Evolutionary conservation across 2,797 vertebrate species (phyloP).

Genomic region (Periparus ater): DNA sequence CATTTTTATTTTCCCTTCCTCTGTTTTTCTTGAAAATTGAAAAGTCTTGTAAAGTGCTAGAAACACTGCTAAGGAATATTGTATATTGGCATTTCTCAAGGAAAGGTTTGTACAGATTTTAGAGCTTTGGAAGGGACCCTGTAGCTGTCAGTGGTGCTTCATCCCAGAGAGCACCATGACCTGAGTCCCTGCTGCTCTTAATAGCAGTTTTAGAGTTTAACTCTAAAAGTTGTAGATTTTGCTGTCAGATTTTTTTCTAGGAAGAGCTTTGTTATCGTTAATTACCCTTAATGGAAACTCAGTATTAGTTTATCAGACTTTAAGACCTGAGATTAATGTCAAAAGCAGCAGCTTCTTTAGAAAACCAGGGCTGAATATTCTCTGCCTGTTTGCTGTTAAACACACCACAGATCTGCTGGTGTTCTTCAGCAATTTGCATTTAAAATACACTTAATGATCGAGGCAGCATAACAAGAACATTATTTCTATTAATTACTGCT

Average conservation of each 20-base stretch:
- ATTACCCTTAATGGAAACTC: background rate
- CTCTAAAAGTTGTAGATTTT: background rate
- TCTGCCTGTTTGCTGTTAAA: background rate
- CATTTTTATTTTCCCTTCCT: background rate
- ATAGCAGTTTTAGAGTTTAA: background rate
- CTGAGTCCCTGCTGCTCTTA: background rate
- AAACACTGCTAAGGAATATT: background rate
- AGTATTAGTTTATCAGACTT: background rate
- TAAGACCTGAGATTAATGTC: background rate
- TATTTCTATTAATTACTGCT: background rate
- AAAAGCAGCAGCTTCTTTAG: background rate
- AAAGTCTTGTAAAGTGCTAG: background rate
- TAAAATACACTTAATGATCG: background rate
- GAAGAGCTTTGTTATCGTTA: background rate
- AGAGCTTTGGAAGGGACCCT: background rate
- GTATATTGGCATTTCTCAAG: background rate
- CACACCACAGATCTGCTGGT: background rate
- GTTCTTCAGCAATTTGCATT: background rate
- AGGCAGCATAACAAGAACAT: background rate
- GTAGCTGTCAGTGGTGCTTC: background rate
- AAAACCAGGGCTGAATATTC: background rate
- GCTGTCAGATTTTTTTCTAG: background rate
- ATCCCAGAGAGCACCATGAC: background rate
- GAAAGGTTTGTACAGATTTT: background rate
- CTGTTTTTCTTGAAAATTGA: background rate